Conservation (phyloP, 2,888 invertebrate genomes). For the Leucozona laternaria region DNA sequence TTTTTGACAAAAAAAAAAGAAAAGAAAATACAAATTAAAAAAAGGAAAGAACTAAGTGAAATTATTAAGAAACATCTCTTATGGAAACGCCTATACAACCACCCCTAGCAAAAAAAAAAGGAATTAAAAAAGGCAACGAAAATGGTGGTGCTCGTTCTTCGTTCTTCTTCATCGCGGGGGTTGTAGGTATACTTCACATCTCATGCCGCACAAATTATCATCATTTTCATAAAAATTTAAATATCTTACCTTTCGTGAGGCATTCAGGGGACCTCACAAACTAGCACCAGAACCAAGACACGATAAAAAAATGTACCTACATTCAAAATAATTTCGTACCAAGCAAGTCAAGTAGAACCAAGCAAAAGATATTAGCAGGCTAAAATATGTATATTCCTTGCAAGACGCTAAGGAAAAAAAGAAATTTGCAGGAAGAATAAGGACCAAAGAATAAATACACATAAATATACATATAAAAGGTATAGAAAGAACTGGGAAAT, state of each 20-base stretch:
- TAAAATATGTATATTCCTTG: constrained; percentile 18
- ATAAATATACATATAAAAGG: not conserved
- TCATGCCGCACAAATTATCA: constrained; percentile 64
- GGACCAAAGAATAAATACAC: constrained; percentile 24
- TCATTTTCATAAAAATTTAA: constrained; percentile 67
- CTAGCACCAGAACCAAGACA: constrained; percentile 1
- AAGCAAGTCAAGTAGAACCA: constrained; percentile 56
- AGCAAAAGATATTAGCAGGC: constrained; percentile 38
- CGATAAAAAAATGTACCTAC: constrained; percentile 37
- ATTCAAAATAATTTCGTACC: constrained; percentile 46
- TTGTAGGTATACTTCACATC: constrained; percentile 37
- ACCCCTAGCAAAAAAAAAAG: constrained; percentile 17
- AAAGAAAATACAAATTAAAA: constrained; percentile 1
- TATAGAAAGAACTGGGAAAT: constrained; percentile 14
- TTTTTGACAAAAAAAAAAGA: constrained; percentile 47
- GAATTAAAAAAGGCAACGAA: constrained; percentile 36
- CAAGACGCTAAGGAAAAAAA: constrained; percentile 10
- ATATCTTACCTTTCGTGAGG: constrained; percentile 60
- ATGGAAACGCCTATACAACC: not conserved
- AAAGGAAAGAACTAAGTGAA: constrained; percentile 15
- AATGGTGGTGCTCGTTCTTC: not conserved
- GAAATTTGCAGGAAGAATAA: not conserved
- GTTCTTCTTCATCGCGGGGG: not conserved
- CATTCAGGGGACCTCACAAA: not conserved
- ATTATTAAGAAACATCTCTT: constrained; percentile 52